A percentile compares a stretch with the other conserved stretches of the same genome.
These are phyloP conservation scores for Cyprinodon diabolis DNA, from an alignment of 2,797 vertebrate genomes.

Conservation along the genomic window DNA sequence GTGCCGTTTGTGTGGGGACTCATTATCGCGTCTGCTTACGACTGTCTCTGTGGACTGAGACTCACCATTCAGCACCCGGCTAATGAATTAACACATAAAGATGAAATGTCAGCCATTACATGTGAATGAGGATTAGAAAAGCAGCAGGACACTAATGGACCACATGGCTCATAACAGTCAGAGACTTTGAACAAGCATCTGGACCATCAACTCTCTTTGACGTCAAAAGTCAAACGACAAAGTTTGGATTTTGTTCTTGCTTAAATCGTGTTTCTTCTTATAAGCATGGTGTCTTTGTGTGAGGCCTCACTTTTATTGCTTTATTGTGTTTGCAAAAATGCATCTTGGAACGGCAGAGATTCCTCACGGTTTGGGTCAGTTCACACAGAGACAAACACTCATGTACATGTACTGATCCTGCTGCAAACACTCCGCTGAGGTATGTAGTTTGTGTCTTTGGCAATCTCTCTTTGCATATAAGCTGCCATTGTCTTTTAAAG, in stretches of 20 bases:
- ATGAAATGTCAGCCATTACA: conserved; percentile 83
- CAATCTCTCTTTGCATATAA: conserved; percentile 67
- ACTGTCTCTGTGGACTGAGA: conserved; percentile 62
- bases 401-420: conserved; percentile 23
- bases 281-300: conserved; percentile 19
- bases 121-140: conserved; percentile 87
- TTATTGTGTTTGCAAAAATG: conserved; percentile 80
- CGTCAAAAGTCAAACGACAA: conserved; percentile 27
- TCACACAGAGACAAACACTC: conserved; percentile 11
- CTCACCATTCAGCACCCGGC: conserved; percentile 67
- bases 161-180: conserved; percentile 55
- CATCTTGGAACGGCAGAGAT: conserved; percentile 49
- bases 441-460: conserved; percentile 59
- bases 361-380: conserved; percentile 52
- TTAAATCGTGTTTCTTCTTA: conserved; percentile 1
- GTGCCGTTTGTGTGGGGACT: conserved; percentile 35
- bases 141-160: conserved; percentile 85
- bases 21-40: conserved; percentile 73
- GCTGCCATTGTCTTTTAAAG: conserved; percentile 76
- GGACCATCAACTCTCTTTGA: conserved; percentile 40
- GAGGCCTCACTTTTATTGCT: conserved; percentile 70
- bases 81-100: conserved; percentile 82
- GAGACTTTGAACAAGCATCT: conserved; percentile 78
- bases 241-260: neutral
- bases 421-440: conserved; percentile 47